Conservation (phyloP, 2,113 vertebrate genomes). For the Indicator indicator region DNA sequence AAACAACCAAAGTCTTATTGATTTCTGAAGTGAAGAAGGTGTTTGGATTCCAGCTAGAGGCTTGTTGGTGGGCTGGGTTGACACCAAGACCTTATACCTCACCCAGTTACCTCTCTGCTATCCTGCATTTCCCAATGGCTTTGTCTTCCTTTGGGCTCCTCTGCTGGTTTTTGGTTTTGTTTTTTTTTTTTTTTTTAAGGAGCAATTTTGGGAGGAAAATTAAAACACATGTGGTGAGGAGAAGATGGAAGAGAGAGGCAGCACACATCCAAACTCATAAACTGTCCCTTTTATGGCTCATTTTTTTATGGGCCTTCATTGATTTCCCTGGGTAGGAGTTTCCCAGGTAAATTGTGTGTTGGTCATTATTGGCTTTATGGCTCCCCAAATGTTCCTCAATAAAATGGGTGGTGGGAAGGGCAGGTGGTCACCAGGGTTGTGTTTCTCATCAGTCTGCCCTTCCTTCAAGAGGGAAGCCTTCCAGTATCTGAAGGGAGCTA, state of each 20-base stretch:
- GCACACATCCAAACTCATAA: background rate
- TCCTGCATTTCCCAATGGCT: accelerated
- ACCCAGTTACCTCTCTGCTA: background rate
- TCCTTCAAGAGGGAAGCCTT: too few species aligned
- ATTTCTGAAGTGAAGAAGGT: background rate
- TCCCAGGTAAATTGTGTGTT: background rate
- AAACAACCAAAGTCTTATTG: background rate
- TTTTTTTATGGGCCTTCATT: background rate
- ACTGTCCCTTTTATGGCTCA: background rate
- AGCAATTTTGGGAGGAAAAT: background rate
- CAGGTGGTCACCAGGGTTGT: background rate
- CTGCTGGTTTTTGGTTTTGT: too few species aligned
- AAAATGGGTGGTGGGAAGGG: background rate
- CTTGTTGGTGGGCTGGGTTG: background rate
- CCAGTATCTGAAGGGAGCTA: too few species aligned
- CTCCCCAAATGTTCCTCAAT: background rate
- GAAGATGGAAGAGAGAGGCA: background rate
- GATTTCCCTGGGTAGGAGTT: background rate
- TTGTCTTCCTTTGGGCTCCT: background rate
- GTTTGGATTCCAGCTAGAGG: background rate
- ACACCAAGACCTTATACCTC: background rate
- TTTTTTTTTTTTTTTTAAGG: background rate
- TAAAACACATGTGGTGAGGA: background rate
- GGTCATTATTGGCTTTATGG: background rate
- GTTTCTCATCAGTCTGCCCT: background rate